Percentiles rank a stretch among this genome's conserved stretches.
phyloP scores from a whole-genome alignment of 2,888 invertebrate genomes.

The Zygothrica quintamaculata region DNA sequence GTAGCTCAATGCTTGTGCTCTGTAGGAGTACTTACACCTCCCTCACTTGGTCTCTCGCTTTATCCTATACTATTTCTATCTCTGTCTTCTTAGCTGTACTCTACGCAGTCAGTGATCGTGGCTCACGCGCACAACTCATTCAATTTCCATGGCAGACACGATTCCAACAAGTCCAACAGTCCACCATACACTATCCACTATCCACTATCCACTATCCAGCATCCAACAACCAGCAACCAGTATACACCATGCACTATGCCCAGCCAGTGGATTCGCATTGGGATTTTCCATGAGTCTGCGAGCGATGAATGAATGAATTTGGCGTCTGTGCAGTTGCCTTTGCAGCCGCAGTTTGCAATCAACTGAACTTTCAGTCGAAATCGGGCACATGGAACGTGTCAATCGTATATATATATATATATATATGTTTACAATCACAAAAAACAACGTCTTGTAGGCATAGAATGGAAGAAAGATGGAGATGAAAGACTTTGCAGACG shows the following conservation, averaged over 20 bases:
- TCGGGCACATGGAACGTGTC: constrained; percentile 73
- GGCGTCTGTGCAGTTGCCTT: constrained; percentile 46
- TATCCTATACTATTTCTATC: too few relatives aligned
- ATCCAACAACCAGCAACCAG: constrained; percentile 14
- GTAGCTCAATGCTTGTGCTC: not conserved
- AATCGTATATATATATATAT: constrained; percentile 62
- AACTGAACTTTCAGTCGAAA: constrained; percentile 50
- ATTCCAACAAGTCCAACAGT: constrained; percentile 44
- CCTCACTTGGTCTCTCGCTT: constrained; percentile 9
- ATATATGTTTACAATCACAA: constrained; percentile 34
- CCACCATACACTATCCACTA: constrained; percentile 2
- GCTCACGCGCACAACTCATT: constrained; percentile 80
- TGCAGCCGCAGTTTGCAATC: constrained; percentile 37
- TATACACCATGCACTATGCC: too few relatives aligned
- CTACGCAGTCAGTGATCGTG: constrained; percentile 66
- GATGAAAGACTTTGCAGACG: constrained; percentile 16
- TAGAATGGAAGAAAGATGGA: not conserved
- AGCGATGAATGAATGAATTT: constrained; percentile 73
- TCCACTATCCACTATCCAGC: constrained; percentile 6
- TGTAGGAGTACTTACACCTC: not conserved
- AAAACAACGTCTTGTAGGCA: not conserved
- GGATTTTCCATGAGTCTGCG: constrained; percentile 32
- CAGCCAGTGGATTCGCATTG: constrained; percentile 2
- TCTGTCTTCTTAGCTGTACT: not conserved
- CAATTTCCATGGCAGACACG: constrained; percentile 78